phyloP scores from a whole-genome alignment of 2,797 vertebrate genomes.

The Siniperca obscura region DNA sequence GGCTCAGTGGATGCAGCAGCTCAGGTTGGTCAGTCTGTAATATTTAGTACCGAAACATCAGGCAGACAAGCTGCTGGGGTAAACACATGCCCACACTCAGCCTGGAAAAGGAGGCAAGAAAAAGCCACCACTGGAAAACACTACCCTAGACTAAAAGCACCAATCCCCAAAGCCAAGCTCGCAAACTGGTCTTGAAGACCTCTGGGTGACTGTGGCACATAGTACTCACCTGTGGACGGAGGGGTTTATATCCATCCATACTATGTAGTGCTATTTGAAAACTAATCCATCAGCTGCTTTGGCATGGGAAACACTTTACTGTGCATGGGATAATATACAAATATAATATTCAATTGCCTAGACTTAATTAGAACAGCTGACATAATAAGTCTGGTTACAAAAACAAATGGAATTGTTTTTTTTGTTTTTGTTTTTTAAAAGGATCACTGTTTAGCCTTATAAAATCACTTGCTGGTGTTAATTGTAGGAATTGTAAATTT shows the following conservation, averaged over 20 bases:
- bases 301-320: constrained; percentile 72
- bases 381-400: constrained; percentile 73
- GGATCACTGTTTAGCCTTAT: constrained; percentile 85
- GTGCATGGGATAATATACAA: constrained; percentile 72
- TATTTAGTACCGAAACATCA: constrained; percentile 66
- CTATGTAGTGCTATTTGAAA: constrained; percentile 66
- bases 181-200: constrained; percentile 48
- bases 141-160: constrained; percentile 66
- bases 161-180: constrained; percentile 66
- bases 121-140: constrained; percentile 63
- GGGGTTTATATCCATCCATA: constrained; percentile 52
- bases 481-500: constrained; percentile 94
- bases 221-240: constrained; percentile 58
- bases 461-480: constrained; percentile 97
- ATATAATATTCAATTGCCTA: constrained; percentile 72
- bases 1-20: constrained; percentile 67
- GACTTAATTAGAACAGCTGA: constrained; percentile 72
- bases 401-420: constrained; percentile 67
- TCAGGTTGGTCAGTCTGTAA: constrained; percentile 54
- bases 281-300: constrained; percentile 78
- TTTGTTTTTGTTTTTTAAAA: constrained; percentile 61
- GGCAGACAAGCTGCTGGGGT: constrained; percentile 62
- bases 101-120: constrained; percentile 60
- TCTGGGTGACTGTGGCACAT: constrained; percentile 67
- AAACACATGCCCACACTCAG: constrained; percentile 33